phyloP scores from a whole-genome alignment of 2,888 invertebrate species.

The Lasioglossum lativentre region DNA sequence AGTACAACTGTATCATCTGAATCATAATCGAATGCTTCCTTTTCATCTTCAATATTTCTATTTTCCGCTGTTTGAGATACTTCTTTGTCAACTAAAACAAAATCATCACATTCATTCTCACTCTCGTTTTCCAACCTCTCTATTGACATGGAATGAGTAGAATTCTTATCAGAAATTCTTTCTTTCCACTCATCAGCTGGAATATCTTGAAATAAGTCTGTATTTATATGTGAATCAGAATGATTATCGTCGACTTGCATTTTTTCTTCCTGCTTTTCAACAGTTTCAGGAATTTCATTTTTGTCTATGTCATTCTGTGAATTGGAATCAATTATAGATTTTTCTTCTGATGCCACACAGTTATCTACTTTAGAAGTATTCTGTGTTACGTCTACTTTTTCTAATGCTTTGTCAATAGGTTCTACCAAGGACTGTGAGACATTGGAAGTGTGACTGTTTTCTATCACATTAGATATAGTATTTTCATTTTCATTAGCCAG shows the following conservation, averaged over 20 bases:
- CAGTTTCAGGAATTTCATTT: background rate
- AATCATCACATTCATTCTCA: constrained; percentile 68
- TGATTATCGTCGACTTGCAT: constrained; percentile 52
- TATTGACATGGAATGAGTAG: constrained; percentile 47
- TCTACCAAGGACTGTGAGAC: constrained; percentile 35
- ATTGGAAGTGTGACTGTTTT: constrained; percentile 34
- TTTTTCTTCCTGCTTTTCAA: constrained; percentile 22
- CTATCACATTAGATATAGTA: constrained; percentile 32
- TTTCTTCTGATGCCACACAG: background rate
- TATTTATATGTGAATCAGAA: constrained; percentile 50
- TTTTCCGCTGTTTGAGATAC: constrained; percentile 52
- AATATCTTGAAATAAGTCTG: constrained; percentile 74
- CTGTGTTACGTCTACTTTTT: constrained; percentile 28
- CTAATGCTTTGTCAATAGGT: constrained; percentile 11
- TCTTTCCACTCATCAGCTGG: constrained; percentile 73
- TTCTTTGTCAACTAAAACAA: constrained; percentile 65
- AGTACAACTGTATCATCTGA: constrained; percentile 71
- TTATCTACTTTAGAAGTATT: constrained; percentile 10
- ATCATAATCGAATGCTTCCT: constrained; percentile 64
- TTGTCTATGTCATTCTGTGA: background rate
- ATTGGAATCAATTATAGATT: constrained; percentile 9
- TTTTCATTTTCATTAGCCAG: constrained; percentile 21
- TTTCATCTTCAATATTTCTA: constrained; percentile 33
- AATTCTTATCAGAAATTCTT: constrained; percentile 35
- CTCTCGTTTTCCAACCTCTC: constrained; percentile 61